phyloP scores from a whole-genome alignment of 2,113 vertebrate genomes.

The Trogon melanurus region DNA sequence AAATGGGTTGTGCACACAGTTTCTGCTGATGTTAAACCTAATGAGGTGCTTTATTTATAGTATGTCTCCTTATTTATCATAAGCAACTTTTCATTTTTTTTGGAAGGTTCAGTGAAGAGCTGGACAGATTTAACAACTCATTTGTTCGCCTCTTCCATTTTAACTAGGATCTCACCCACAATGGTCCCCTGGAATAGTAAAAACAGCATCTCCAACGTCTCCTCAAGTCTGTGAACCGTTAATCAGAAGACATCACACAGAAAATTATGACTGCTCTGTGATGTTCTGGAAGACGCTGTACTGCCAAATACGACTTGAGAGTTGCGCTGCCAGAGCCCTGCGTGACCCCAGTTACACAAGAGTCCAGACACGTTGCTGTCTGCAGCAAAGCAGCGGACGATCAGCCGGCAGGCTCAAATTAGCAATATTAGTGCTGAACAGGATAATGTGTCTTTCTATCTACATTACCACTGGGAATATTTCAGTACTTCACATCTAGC shows the following conservation, averaged over 20 bases:
- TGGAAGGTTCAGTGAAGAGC: background rate
- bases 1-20: background rate
- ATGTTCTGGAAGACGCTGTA: background rate
- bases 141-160: background rate
- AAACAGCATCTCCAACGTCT: background rate
- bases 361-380: background rate
- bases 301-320: constrained; percentile 27
- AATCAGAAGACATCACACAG: background rate
- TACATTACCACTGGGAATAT: background rate
- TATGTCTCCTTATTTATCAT: background rate
- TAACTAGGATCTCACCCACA: background rate
- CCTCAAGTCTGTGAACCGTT: background rate
- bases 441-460: accelerated
- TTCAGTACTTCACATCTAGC: background rate
- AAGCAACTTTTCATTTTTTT: background rate
- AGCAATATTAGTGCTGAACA: background rate
- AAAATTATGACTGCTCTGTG: background rate
- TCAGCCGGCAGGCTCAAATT: background rate
- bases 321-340: background rate
- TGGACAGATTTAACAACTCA: background rate
- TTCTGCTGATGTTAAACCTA: background rate
- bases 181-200: background rate
- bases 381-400: background rate
- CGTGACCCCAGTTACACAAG: background rate
- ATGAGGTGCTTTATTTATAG: constrained; percentile 11